phyloP scores from a whole-genome alignment of 2,113 vertebrate species.

The Siniperca chuatsi region DNA sequence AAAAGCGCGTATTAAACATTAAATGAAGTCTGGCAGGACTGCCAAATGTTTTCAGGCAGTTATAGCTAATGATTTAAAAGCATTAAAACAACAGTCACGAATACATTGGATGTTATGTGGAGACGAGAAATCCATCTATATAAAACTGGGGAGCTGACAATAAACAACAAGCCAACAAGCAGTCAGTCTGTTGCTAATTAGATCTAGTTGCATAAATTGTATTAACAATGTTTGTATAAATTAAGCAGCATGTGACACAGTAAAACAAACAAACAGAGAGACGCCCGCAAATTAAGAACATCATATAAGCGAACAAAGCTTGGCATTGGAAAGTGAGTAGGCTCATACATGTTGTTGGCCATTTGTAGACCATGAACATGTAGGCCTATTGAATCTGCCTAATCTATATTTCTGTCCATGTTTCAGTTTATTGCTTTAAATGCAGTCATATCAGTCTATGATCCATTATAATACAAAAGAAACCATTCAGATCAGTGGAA shows the following conservation, averaged over 20 bases:
- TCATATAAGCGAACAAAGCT: not conserved
- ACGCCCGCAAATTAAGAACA: not conserved
- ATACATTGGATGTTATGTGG: not conserved
- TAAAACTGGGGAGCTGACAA: not conserved
- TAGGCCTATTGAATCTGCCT: not conserved
- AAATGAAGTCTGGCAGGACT: not conserved
- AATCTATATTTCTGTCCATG: not conserved
- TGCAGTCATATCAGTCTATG: not conserved
- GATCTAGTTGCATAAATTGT: not conserved
- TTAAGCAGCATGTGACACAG: slow-evolving; percentile 4
- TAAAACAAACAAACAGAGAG: not conserved
- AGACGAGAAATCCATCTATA: not conserved
- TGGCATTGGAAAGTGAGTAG: not conserved
- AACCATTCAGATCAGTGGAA: not conserved
- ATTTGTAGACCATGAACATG: not conserved
- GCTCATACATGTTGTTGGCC: not conserved
- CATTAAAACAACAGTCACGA: not conserved
- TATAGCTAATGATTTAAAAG: not conserved
- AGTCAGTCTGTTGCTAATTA: not conserved
- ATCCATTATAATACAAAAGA: not conserved
- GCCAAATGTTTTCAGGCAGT: not conserved
- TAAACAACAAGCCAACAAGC: not conserved
- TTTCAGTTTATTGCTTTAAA: not conserved
- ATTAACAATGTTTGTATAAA: not conserved
- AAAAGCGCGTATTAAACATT: not conserved